A percentile compares a stretch with the other conserved stretches of the same genome.
Evolutionary conservation across 2,113 vertebrate genomes (phyloP).

Genomic region (Bothrops jararaca): DNA sequence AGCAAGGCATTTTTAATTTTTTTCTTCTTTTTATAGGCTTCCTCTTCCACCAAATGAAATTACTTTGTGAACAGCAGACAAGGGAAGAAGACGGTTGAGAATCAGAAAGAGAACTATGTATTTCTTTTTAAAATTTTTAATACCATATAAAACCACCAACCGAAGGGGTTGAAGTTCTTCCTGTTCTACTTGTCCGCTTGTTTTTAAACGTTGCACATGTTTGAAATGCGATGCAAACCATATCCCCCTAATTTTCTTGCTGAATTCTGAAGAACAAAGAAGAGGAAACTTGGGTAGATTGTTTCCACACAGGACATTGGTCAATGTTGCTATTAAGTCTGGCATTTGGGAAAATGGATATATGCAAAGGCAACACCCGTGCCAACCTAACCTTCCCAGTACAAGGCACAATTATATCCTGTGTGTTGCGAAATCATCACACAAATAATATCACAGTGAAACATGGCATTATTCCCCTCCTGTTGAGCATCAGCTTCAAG

Average conservation of each 20-base stretch:
- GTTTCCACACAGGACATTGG: not conserved
- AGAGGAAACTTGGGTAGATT: not conserved
- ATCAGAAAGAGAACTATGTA: not conserved
- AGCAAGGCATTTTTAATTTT: not conserved
- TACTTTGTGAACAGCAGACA: not conserved
- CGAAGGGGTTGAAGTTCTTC: not conserved
- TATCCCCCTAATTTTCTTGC: not conserved
- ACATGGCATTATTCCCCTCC: not conserved
- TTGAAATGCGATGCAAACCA: not conserved
- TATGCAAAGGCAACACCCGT: no score
- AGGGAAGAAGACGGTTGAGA: no score
- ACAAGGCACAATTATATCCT: not conserved
- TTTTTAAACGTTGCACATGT: not conserved
- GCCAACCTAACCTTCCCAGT: no score
- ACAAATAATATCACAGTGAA: not conserved
- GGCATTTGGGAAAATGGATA: not conserved
- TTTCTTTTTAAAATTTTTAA: not conserved
- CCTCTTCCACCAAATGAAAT: not conserved
- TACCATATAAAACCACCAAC: not conserved
- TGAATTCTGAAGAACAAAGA: not conserved
- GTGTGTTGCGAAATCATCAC: not conserved
- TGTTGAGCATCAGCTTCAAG: not conserved
- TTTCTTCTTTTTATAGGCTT: not conserved
- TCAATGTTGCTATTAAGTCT: not conserved
- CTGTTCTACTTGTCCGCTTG: not conserved